A percentile compares a stretch with the other conserved stretches of the same genome.
Evolutionary conservation across 2,113 vertebrate genomes (phyloP).

Genomic region (Corythaixoides concolor): DNA sequence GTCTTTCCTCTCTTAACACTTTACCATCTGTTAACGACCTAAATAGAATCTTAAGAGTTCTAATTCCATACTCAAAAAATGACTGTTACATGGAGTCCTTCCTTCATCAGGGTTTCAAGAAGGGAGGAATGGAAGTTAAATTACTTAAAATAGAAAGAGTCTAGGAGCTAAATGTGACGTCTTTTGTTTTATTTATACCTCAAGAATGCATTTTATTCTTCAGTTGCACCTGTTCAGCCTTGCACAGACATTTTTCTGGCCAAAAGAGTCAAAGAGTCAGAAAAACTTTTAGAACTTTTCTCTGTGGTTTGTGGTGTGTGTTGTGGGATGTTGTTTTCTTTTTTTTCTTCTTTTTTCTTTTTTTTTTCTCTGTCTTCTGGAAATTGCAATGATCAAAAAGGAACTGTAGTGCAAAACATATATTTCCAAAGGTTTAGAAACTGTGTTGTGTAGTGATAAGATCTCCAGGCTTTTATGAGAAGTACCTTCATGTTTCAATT

Average conservation of each 20-base stretch:
- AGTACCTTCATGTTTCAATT: background rate
- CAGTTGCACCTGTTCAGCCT: background rate
- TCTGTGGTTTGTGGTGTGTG: too few relatives aligned
- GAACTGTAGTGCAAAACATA: background rate
- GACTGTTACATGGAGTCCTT: background rate
- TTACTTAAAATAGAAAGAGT: background rate
- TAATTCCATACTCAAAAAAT: background rate
- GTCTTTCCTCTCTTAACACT: background rate
- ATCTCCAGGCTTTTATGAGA: background rate
- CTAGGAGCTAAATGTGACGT: background rate
- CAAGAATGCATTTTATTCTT: background rate
- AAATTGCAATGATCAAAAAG: background rate
- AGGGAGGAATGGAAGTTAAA: background rate
- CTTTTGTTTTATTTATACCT: background rate
- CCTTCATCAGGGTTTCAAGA: background rate
- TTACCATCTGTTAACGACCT: background rate
- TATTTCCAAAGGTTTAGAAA: background rate
- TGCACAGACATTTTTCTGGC: background rate
- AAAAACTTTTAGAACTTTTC: background rate
- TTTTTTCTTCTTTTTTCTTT: too few relatives aligned
- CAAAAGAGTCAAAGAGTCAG: background rate
- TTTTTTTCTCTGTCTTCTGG: background rate
- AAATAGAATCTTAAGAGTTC: background rate
- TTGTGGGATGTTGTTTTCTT: too few relatives aligned
- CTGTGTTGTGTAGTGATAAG: background rate